Base-by-base conservation (phyloP, 1,140 invertebrate genomes). In the Zaprionus ornatus region DNA sequence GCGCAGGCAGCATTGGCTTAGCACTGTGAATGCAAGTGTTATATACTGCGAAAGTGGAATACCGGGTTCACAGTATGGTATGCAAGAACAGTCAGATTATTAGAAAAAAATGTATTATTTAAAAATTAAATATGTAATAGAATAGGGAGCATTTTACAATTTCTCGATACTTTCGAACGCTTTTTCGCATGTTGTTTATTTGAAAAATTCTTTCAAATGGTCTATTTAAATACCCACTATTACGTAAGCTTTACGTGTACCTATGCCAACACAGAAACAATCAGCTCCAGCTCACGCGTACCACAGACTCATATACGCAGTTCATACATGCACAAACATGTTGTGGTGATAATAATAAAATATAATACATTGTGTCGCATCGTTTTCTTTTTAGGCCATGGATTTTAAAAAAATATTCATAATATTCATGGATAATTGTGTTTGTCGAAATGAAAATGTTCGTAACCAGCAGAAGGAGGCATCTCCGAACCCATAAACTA, bases 181-280 rank as follows among this genome's bases (percentile, higher is more conserved):
- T n/a, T n/a, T n/a, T n/a, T n/a, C n/a, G 25, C 3, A 25, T 25
- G 25, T 25, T 25, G 25, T 25, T 25, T 25, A 25, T 25, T 37
- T 0, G 10, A 37, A 37, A 9, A 37, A 37, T 3, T 12, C 9
- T 13, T 9, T 37, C 9, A 37, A 25, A 25, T 25, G 4, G 3
- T 25, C 25, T 25, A 4, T 25, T 5, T 25, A 4, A n/a, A 4
- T 40, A n/a, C 7, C 13, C n/a, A 17, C 0, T 21, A 29, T 56
- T 62, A 27, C 21, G 9, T 5, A n/a, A 59, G 32, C 32, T 57
- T 2, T 52, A 60, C 55, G 29, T 62, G 35, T 45, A 57, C 35
- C 27, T 62, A 62, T 68, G 42, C 29, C 55, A 40, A 82, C 55
- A 40, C 48, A 68, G 29, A 83, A 65, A 19, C 45, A 21, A 21